Conservation (phyloP, 2,797 vertebrate genomes). For the Gymnopithys bicolor region DNA sequence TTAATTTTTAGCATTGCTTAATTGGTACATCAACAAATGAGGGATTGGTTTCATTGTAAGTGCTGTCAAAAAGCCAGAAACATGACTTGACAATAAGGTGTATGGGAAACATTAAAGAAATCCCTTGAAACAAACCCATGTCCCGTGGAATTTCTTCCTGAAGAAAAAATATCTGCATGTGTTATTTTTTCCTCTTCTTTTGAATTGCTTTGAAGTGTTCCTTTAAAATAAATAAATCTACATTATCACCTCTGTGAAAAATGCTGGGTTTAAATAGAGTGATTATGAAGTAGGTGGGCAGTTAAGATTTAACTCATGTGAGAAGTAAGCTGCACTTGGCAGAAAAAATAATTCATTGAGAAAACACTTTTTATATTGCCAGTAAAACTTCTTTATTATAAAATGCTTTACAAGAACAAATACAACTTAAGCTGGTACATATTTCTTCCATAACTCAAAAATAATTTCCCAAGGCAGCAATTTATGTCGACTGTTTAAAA, state of each 20-base stretch:
- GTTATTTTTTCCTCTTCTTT: background rate
- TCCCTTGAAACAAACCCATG: background rate
- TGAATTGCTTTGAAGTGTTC: background rate
- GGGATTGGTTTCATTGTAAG: background rate
- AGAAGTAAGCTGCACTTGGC: conserved; percentile 6
- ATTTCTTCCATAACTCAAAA: conserved; percentile 51
- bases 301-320: background rate
- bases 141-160: background rate
- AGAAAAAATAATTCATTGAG: conserved; percentile 12
- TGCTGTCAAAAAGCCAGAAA: background rate
- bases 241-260: background rate
- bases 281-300: conserved; percentile 3
- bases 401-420: conserved; percentile 32
- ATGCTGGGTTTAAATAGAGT: background rate
- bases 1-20: background rate
- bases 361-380: background rate
- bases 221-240: background rate
- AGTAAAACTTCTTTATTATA: conserved; percentile 14
- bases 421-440: conserved; percentile 22
- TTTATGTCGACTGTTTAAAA: conserved; percentile 68
- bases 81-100: background rate
- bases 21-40: background rate
- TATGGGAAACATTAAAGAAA: background rate
- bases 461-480: conserved; percentile 65
- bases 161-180: background rate